Evolutionary conservation across 2,888 invertebrate species (phyloP).

Genomic region (Steinernema scapterisci): DNA sequence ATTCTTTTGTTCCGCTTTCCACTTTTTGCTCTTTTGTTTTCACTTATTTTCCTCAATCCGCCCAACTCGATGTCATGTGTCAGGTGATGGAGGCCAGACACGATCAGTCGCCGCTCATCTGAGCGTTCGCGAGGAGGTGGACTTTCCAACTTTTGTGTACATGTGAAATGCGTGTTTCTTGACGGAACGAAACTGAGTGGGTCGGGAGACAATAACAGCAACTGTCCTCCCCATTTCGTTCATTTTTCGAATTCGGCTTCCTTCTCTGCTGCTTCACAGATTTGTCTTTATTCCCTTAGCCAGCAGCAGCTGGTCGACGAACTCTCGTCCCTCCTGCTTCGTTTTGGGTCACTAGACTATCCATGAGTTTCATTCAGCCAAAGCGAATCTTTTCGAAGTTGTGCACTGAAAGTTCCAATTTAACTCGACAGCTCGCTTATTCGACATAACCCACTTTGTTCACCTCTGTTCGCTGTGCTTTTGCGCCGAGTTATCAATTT

Average conservation of each 20-base stretch:
- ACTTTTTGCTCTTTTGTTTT: too few species aligned
- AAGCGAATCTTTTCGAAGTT: background rate
- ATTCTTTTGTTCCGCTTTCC: too few species aligned
- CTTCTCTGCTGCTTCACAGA: background rate
- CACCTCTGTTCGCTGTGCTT: background rate
- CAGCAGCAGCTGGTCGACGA: conserved; percentile 14
- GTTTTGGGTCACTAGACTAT: background rate
- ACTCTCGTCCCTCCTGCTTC: background rate
- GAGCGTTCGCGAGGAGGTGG: conserved; percentile 12
- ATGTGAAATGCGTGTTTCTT: background rate
- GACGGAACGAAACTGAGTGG: background rate
- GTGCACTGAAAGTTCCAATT: background rate
- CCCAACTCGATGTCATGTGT: too few species aligned
- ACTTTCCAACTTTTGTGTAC: background rate
- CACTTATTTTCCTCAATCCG: too few species aligned
- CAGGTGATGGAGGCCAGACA: background rate
- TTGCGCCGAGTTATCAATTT: conserved; percentile 11
- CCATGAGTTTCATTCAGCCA: background rate
- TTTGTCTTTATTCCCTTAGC: background rate
- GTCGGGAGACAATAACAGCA: conserved; percentile 23
- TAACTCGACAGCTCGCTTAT: background rate
- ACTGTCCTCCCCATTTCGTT: conserved; percentile 3
- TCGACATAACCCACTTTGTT: background rate
- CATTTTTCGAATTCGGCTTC: background rate
- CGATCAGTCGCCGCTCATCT: background rate